A percentile compares a stretch with the other conserved stretches of the same genome.
Evolutionary conservation across 2,888 invertebrate species (phyloP).

Genomic region (Caenorhabditis auriculariae): DNA sequence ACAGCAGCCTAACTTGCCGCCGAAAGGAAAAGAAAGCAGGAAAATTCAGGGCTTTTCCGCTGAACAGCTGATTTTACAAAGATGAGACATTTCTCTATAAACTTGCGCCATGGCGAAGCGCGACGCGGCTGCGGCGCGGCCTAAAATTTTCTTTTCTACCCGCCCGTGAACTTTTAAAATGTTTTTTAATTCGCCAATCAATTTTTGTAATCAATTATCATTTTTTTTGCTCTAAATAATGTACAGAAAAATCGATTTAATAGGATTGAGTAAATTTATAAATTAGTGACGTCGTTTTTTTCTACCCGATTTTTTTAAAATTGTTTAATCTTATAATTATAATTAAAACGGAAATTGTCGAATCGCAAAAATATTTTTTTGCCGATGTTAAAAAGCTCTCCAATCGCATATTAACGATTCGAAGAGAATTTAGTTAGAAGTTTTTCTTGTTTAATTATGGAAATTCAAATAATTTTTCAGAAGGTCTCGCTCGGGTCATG

Average conservation of each 20-base stretch:
- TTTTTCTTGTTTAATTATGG: no score
- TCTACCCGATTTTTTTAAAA: conserved; percentile 11
- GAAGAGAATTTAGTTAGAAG: no score
- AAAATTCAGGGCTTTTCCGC: conserved; percentile 11
- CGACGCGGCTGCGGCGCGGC: conserved; percentile 20
- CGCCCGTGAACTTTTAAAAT: conserved; percentile 33
- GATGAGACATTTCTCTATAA: no score
- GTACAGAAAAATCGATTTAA: neutral
- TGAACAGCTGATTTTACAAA: neutral
- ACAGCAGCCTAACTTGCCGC: no score
- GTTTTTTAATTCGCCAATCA: no score
- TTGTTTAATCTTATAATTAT: conserved; percentile 2
- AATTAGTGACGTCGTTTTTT: neutral
- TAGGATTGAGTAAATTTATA: neutral
- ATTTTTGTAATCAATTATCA: neutral
- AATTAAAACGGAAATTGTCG: no score
- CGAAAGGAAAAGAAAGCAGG: no score
- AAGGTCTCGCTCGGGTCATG: conserved; percentile 40
- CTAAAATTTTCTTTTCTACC: conserved; percentile 11
- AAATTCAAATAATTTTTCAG: conserved; percentile 7
- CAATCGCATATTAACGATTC: no score
- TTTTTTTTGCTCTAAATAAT: neutral
- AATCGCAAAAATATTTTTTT: no score
- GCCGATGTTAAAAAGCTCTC: no score
- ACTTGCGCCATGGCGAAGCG: conserved; percentile 16